Conservation (phyloP, 2,888 invertebrate genomes). For the Hirtodrosophila alboralis region DNA sequence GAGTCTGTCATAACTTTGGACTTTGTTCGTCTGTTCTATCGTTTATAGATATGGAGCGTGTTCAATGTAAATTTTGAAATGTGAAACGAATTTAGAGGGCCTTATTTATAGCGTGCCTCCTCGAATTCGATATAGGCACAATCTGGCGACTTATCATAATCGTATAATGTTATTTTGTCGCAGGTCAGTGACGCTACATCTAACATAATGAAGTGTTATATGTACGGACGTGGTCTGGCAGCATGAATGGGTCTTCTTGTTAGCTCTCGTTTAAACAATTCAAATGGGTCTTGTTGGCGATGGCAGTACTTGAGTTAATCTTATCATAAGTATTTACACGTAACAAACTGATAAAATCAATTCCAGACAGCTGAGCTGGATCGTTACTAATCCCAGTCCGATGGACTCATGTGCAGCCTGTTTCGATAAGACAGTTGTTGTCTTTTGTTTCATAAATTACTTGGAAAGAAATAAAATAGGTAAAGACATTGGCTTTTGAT, state of each 20-base stretch:
- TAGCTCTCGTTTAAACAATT: too few species aligned
- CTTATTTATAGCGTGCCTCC: not conserved
- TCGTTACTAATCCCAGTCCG: conserved; percentile 27
- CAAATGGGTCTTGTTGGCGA: not conserved
- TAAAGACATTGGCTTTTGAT: conserved; percentile 25
- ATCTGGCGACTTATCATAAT: conserved; percentile 11
- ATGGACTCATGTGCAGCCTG: conserved; percentile 2
- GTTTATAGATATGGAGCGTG: not conserved
- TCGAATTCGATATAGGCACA: not conserved
- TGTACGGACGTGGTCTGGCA: not conserved
- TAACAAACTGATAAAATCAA: not conserved
- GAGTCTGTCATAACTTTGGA: not conserved
- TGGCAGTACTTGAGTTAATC: conserved; percentile 3
- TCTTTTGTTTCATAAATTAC: conserved; percentile 38
- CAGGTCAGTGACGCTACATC: conserved; percentile 18
- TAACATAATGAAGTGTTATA: not conserved
- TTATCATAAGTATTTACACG: conserved; percentile 11
- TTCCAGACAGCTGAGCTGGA: conserved; percentile 6
- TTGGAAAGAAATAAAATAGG: conserved; percentile 10
- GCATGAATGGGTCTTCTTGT: conserved; percentile 3
- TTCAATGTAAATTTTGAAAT: not conserved
- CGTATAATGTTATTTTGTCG: conserved; percentile 6
- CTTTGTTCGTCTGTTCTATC: not conserved
- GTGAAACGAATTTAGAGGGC: not conserved
- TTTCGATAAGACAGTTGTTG: conserved; percentile 37